Evolutionary conservation across 2,113 vertebrate genomes (phyloP).

Genomic region (Diadophis punctatus): DNA sequence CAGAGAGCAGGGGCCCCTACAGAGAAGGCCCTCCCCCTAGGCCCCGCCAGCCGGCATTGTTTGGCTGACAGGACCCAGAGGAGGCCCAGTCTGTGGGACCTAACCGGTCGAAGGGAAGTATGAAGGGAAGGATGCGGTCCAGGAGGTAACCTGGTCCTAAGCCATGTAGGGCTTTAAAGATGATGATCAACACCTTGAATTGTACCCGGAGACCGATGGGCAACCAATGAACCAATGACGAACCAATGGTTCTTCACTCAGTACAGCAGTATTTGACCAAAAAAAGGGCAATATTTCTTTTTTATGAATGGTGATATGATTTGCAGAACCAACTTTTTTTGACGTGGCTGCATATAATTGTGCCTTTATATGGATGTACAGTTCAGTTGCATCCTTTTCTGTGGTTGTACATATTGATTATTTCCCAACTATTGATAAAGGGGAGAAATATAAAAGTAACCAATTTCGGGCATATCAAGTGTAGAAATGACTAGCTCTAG

Average conservation of each 20-base stretch:
- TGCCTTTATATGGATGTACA: constrained; percentile 89
- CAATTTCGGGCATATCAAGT: constrained; percentile 79
- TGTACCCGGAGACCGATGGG: too few relatives aligned
- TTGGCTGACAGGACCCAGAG: too few relatives aligned
- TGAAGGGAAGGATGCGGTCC: too few relatives aligned
- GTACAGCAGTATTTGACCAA: constrained; percentile 80
- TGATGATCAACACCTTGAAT: too few relatives aligned
- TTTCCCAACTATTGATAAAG: constrained; percentile 93
- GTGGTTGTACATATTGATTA: constrained; percentile 81
- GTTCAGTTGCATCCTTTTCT: constrained; percentile 74
- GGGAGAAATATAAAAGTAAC: constrained; percentile 89
- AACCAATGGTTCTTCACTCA: constrained; percentile 89
- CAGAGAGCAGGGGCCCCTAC: too few relatives aligned
- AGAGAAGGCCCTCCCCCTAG: too few relatives aligned
- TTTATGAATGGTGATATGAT: constrained; percentile 89
- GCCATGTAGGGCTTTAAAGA: too few relatives aligned
- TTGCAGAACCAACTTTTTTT: constrained; percentile 83
- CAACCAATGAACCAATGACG: too few relatives aligned
- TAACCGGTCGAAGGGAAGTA: too few relatives aligned
- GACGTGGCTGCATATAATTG: constrained; percentile 83
- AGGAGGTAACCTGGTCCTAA: too few relatives aligned
- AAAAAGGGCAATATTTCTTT: constrained; percentile 74
- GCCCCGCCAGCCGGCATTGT: too few relatives aligned
- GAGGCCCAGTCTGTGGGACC: too few relatives aligned
- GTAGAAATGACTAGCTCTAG: constrained; percentile 90